Evolutionary conservation across 2,888 invertebrate genomes (phyloP), one percentile per base, ranked within the genome.

Genomic region (Bruchidius siliquastri): DNA sequence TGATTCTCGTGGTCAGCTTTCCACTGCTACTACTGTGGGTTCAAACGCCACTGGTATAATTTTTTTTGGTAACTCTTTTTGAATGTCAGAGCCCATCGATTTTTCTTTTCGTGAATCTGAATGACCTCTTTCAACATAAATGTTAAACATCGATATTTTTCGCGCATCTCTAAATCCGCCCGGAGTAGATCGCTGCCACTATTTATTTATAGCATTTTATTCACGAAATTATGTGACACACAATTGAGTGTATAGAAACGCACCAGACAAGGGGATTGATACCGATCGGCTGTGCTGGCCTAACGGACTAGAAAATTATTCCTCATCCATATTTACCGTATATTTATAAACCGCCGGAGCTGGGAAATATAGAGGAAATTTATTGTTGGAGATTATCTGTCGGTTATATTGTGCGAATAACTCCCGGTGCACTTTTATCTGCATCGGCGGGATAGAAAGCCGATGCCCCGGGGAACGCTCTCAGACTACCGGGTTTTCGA

Each of bases 151-250:
- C 49, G 49, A 18, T 1, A 13, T 49, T 13, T 49, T 49, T 49
- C 26, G 49, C 49, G 18, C 49, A 49, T 49, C 49, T 49, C 49
- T 49, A 49, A 18, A 49, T 8, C 6, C 1, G 49, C 10, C 18
- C 18, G 49, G 3, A 4, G 49, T 1, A 8, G 3, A 8, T 18
- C 79, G 80, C 80, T 81, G 81, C 81, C 82, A 76, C 76, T 74
- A 80, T 80, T 80, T 83, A 83, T 84, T 84, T 83, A 83, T 83
- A 80, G 81, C 80, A 79, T 81, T 81, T 80, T 80, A 81, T 81
- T 78, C 72, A 78, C 80, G 80, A 82, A 83, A 82, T 83, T 83
- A 83, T 82, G 82, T 80, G 82, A 81, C 81, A 80, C 81, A 80
- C 81, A 78, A 79, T 79, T 75, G 79, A 77, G 78, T 76, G 80